Evolutionary conservation across 30 jellyfish, hydroid and myxozoan species (phyloP).

Genomic region (Catostylus mosaicus): DNA sequence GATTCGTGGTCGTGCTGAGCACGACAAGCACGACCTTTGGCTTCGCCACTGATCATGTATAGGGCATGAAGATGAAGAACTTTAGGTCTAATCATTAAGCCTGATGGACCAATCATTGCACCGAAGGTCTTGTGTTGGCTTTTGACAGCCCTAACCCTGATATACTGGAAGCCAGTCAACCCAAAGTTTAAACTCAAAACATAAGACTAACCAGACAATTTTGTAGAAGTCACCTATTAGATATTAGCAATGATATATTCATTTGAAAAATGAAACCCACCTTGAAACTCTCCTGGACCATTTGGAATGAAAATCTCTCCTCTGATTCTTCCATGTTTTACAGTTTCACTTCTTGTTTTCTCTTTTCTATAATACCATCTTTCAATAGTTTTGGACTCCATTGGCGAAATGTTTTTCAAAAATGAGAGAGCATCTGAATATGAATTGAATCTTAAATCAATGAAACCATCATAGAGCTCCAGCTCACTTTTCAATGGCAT

Average conservation of each 20-base stretch:
- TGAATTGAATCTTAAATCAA: neutral
- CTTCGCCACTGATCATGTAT: no score
- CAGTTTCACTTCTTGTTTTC: constrained; percentile 30
- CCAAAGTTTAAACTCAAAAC: neutral
- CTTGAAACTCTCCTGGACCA: constrained; percentile 46
- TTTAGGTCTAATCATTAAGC: no score
- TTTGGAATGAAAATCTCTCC: constrained; percentile 55
- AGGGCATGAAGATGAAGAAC: no score
- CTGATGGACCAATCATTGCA: no score
- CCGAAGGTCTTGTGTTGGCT: no score
- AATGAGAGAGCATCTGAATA: neutral
- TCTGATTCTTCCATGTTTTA: constrained; percentile 45
- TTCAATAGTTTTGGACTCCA: constrained; percentile 7
- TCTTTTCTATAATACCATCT: constrained; percentile 28
- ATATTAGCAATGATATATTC: no score
- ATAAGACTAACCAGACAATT: neutral
- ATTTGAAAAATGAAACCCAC: no score
- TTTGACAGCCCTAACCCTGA: neutral
- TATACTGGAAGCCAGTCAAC: neutral
- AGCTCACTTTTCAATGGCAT: neutral
- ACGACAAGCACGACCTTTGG: no score
- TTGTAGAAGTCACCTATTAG: neutral
- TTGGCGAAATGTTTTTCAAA: neutral
- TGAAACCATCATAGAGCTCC: constrained; percentile 1
- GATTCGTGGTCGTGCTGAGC: no score